A percentile compares a stretch with the other conserved stretches of the same genome.
phyloP scores from a whole-genome alignment of 2,888 invertebrate genomes.

The Bellardia pandia region DNA sequence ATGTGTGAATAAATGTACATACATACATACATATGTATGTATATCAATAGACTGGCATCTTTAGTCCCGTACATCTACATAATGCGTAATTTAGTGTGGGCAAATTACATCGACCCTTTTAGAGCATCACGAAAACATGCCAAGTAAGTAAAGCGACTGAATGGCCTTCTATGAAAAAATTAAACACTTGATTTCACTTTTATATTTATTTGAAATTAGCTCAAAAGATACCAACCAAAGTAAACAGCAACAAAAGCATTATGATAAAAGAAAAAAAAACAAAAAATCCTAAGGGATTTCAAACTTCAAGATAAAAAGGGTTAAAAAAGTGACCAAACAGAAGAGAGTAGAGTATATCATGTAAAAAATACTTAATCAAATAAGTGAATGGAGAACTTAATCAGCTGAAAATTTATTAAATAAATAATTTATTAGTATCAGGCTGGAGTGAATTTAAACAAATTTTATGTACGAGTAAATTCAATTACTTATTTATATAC shows the following conservation, averaged over 20 bases:
- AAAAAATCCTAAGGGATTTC: slow-evolving; percentile 30
- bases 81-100: neutral
- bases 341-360: neutral
- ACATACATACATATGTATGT: too few relatives aligned
- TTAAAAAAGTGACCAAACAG: slow-evolving; percentile 1
- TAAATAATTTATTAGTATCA: neutral
- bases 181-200: slow-evolving; percentile 39
- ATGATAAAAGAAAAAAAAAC: slow-evolving; percentile 25
- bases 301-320: slow-evolving; percentile 18
- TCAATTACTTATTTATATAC: neutral
- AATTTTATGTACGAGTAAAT: neutral
- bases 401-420: slow-evolving; percentile 30
- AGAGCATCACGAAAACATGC: neutral
- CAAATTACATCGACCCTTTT: neutral
- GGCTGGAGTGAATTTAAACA: neutral
- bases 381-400: slow-evolving; percentile 18
- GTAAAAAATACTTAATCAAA: slow-evolving; percentile 12
- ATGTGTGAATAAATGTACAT: too few relatives aligned
- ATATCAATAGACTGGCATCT: too few relatives aligned
- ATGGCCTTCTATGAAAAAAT: neutral
- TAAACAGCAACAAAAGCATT: slow-evolving; percentile 15
- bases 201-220: slow-evolving; percentile 15
- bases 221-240: slow-evolving; percentile 3
- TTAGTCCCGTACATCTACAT: neutral
- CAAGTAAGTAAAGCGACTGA: neutral